Conservation (phyloP, 2,888 invertebrate species). For the Homarus gammarus region DNA sequence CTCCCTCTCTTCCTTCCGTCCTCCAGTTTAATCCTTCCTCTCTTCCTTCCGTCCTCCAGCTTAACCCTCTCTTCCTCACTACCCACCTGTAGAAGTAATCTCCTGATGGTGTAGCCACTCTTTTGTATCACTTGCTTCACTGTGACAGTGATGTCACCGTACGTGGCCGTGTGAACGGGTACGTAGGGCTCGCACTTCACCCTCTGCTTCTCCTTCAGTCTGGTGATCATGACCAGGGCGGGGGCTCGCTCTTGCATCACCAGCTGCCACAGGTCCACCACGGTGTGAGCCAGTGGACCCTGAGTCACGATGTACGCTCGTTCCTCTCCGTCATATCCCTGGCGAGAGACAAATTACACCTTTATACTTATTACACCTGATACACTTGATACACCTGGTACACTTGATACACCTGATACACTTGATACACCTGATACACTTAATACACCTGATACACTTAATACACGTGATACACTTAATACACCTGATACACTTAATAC, state of each 20-base stretch:
- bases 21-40: no score
- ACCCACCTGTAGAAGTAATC: conserved; percentile 82
- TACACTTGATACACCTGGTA: no score
- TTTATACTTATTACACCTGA: no score
- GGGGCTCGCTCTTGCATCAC: conserved; percentile 82
- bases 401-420: no score
- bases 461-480: no score
- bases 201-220: conserved; percentile 89
- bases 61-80: no score
- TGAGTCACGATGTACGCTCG: conserved; percentile 95
- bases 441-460: no score
- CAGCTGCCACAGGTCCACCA: conserved; percentile 95
- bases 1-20: no score
- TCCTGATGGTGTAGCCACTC: conserved; percentile 82
- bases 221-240: conserved; percentile 93
- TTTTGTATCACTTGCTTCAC: conserved; percentile 80
- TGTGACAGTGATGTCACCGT: conserved; percentile 81
- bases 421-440: no score
- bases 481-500: no score
- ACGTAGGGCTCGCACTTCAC: conserved; percentile 94
- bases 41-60: no score
- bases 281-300: conserved; percentile 93
- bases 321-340: conserved; percentile 94
- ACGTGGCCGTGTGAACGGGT: conserved; percentile 81
- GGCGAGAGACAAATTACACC: background rate